phyloP scores from a whole-genome alignment of 2,888 invertebrate species.

The Ypsolopha sequella region DNA sequence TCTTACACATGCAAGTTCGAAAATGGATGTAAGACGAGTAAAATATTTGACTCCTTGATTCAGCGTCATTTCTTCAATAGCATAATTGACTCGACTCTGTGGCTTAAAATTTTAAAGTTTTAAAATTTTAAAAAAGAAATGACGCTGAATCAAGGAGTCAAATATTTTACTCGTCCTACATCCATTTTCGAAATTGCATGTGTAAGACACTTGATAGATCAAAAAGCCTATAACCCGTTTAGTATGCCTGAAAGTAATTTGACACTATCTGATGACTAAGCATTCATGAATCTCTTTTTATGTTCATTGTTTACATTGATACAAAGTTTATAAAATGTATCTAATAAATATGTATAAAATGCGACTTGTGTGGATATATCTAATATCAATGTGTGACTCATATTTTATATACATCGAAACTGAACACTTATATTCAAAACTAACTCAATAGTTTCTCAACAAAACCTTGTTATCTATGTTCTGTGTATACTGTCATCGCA shows the following conservation, averaged over 20 bases:
- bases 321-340: too few species aligned
- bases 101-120: constrained; percentile 36
- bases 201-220: constrained; percentile 28
- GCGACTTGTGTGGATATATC: too few species aligned
- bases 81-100: constrained; percentile 18
- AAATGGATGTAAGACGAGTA: constrained; percentile 24
- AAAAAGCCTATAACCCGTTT: constrained; percentile 43
- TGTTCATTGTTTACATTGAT: too few species aligned
- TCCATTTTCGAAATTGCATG: constrained; percentile 24
- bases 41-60: constrained; percentile 23
- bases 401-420: too few species aligned
- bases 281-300: too few species aligned
- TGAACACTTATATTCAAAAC: too few species aligned
- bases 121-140: too few species aligned
- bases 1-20: constrained; percentile 26
- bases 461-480: too few species aligned
- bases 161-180: constrained; percentile 26
- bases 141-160: constrained; percentile 23
- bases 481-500: too few species aligned
- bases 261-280: constrained; percentile 14
- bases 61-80: constrained; percentile 26
- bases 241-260: constrained; percentile 31
- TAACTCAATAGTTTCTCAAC: too few species aligned
- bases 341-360: too few species aligned
- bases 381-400: too few species aligned